phyloP scores from a whole-genome alignment of 2,888 invertebrate genomes.

The Phasia obesa region DNA sequence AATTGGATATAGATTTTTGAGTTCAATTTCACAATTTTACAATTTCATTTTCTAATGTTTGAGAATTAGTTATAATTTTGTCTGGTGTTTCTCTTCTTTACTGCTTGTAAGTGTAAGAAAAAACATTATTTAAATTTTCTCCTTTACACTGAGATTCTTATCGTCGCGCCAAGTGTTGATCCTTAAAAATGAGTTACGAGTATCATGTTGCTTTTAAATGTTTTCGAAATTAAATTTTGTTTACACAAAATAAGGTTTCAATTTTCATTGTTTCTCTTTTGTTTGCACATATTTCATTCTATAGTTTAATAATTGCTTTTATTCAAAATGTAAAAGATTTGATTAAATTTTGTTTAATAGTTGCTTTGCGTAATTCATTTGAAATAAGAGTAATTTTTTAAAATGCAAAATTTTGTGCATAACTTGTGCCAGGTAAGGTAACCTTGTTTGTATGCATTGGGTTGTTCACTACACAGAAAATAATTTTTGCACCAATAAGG shows the following conservation, averaged over 20 bases:
- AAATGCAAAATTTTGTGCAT: too few relatives aligned
- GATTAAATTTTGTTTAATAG: slow-evolving; percentile 25
- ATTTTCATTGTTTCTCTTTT: slow-evolving; percentile 31
- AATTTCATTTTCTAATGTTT: slow-evolving; percentile 28
- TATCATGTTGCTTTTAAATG: slow-evolving; percentile 62
- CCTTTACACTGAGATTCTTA: slow-evolving; percentile 62
- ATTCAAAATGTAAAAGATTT: slow-evolving; percentile 54
- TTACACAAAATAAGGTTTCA: slow-evolving; percentile 61
- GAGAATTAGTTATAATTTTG: slow-evolving; percentile 71
- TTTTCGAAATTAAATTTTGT: slow-evolving; percentile 60
- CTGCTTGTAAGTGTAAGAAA: neutral
- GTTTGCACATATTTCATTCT: slow-evolving; percentile 41
- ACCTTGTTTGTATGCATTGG: too few relatives aligned
- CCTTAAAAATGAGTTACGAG: slow-evolving; percentile 36
- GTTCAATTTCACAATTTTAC: slow-evolving; percentile 47
- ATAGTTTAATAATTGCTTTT: slow-evolving; percentile 28
- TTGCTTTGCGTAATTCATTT: too few relatives aligned
- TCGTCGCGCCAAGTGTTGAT: slow-evolving; percentile 72
- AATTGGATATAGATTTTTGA: slow-evolving; percentile 69
- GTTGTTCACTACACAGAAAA: too few relatives aligned
- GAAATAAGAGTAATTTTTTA: too few relatives aligned
- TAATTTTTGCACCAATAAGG: too few relatives aligned
- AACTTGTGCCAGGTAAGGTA: too few relatives aligned
- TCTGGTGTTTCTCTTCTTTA: slow-evolving; percentile 53
- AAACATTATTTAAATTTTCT: slow-evolving; percentile 55